phyloP scores from a whole-genome alignment of 2,113 vertebrate genomes.

The Ptyas mucosa region DNA sequence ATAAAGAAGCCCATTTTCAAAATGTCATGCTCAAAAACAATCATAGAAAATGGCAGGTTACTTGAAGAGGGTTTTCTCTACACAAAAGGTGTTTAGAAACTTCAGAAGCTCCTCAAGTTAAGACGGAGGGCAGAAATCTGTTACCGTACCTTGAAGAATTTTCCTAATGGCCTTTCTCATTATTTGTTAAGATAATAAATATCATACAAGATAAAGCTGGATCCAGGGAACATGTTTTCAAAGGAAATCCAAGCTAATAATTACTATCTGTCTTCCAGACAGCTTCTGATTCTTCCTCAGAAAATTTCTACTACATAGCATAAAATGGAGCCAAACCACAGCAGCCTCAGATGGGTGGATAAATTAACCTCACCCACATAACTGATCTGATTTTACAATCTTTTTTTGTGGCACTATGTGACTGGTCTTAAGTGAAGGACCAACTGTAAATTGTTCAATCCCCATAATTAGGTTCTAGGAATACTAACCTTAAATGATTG shows the following conservation, averaged over 20 bases:
- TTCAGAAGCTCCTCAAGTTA: not conserved
- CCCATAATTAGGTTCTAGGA: slow-evolving; percentile 38
- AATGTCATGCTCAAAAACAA: slow-evolving; percentile 69
- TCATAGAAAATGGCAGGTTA: slow-evolving; percentile 60
- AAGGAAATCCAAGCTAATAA: not conserved
- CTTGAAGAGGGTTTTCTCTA: slow-evolving; percentile 40
- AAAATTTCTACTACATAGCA: not conserved
- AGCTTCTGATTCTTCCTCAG: not conserved
- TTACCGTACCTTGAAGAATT: not conserved
- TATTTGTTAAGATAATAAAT: not conserved
- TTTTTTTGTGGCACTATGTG: not conserved
- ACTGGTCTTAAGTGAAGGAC: not conserved
- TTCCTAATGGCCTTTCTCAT: slow-evolving; percentile 3
- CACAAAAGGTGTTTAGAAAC: slow-evolving; percentile 29
- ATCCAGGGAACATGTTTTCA: not conserved
- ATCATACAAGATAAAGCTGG: not conserved
- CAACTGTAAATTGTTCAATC: not conserved
- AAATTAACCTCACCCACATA: not conserved
- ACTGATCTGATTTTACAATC: not conserved
- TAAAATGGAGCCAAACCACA: not conserved
- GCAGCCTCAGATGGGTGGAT: not conserved
- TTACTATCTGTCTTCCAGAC: not conserved
- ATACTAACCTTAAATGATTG: not conserved
- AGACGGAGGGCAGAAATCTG: not conserved
- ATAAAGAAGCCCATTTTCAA: slow-evolving; percentile 66